These are phyloP conservation scores for Zapus hudsonius DNA, from an alignment of 2,113 vertebrate species.

Conservation along the genomic window DNA sequence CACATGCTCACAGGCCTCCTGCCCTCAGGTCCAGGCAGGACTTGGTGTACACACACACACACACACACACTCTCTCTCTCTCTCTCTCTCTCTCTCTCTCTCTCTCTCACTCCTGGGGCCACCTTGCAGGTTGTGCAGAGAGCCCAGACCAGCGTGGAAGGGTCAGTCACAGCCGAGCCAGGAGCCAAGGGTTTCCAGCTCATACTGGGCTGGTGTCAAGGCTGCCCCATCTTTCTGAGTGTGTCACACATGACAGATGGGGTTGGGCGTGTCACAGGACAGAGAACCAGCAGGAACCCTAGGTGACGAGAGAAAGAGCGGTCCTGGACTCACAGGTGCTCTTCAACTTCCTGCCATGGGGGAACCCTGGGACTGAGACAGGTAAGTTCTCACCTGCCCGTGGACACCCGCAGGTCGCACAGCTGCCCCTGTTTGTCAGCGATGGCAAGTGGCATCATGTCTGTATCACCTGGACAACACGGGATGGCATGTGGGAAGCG, in stretches of 20 bases:
- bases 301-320: neutral
- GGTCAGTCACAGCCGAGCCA: neutral
- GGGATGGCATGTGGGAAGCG: slow-evolving; percentile 98
- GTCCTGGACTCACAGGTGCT: too few species aligned
- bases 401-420: slow-evolving; percentile 89
- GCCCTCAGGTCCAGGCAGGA: neutral
- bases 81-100: too few species aligned
- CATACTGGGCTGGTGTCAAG: neutral
- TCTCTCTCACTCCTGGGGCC: too few species aligned
- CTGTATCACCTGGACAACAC: slow-evolving; percentile 98
- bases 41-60: neutral
- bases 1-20: neutral
- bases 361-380: fast-evolving
- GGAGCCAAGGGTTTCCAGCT: neutral
- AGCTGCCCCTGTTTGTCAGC: slow-evolving; percentile 95
- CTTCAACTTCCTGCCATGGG: neutral
- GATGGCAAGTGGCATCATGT: slow-evolving; percentile 99
- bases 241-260: neutral
- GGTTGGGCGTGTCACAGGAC: neutral
- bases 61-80: too few species aligned
- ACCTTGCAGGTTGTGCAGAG: neutral
- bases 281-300: neutral
- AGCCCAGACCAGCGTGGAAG: fast-evolving
- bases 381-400: neutral
- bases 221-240: neutral